Evolutionary conservation across 2,888 invertebrate genomes (phyloP).

Genomic region (Dryomyza anilis): DNA sequence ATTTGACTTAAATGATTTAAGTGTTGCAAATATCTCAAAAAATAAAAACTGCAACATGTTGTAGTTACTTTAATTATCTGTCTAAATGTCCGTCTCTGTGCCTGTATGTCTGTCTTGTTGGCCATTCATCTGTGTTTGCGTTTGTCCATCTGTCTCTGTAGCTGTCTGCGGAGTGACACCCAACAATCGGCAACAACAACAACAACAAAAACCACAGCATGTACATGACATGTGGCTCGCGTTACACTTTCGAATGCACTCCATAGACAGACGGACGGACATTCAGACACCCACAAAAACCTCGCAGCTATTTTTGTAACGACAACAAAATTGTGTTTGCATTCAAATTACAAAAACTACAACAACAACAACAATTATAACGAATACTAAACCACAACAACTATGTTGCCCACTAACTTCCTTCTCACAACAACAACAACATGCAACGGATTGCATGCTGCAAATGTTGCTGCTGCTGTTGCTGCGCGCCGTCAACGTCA

Average conservation of each 20-base stretch:
- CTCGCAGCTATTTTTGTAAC: neutral
- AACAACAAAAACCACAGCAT: neutral
- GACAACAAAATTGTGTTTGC: neutral
- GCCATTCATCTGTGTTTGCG: neutral
- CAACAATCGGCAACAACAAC: constrained; percentile 5
- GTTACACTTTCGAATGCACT: neutral
- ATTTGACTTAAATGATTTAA: too few species aligned
- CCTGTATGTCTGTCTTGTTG: constrained; percentile 4
- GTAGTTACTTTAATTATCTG: too few species aligned
- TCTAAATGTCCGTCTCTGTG: too few species aligned
- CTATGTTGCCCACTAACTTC: constrained; percentile 16
- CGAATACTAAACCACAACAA: constrained; percentile 10
- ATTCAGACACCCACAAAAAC: constrained; percentile 1
- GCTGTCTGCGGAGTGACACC: constrained; percentile 1
- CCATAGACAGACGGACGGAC: neutral
- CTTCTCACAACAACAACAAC: constrained; percentile 18
- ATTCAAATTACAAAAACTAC: neutral
- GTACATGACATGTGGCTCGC: neutral
- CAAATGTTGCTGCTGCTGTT: neutral
- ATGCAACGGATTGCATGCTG: constrained; percentile 15
- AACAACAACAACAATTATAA: neutral
- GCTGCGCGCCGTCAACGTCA: neutral
- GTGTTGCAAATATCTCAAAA: too few species aligned
- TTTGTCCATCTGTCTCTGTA: constrained; percentile 7
- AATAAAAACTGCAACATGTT: too few species aligned